Evolutionary conservation across 2,797 vertebrate species (phyloP).

Genomic region (Phrynocephalus guinanensis): DNA sequence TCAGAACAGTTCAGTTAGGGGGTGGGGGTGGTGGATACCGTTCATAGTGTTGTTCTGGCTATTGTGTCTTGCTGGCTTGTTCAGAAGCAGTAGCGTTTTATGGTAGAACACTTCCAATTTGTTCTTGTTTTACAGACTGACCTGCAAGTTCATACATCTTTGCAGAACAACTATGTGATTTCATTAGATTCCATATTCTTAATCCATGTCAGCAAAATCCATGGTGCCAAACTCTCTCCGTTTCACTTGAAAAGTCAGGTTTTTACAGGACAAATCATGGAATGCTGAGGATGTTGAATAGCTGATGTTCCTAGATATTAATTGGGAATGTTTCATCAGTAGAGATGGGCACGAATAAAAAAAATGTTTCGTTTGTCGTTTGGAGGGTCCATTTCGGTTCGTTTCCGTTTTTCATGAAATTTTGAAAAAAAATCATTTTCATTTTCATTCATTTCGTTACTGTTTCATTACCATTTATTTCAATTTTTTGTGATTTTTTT

Average conservation of each 20-base stretch:
- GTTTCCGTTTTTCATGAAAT: no score
- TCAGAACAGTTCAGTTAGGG: background rate
- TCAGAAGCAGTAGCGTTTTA: background rate
- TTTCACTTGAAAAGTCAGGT: slow-evolving; percentile 7
- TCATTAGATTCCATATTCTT: slow-evolving; percentile 38
- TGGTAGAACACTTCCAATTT: background rate
- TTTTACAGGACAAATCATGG: slow-evolving; percentile 53
- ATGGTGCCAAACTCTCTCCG: slow-evolving; percentile 42
- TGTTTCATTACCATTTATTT: no score
- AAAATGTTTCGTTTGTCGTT: no score
- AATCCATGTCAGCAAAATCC: slow-evolving; percentile 46
- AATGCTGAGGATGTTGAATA: slow-evolving; percentile 48
- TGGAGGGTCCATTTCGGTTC: no score
- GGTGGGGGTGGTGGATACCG: background rate
- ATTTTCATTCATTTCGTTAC: no score
- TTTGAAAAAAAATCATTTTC: no score
- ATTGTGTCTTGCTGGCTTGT: background rate
- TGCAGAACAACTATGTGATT: slow-evolving; percentile 22
- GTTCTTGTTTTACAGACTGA: background rate
- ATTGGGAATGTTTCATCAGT: background rate
- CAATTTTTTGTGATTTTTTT: no score
- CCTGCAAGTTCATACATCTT: background rate
- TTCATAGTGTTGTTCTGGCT: background rate
- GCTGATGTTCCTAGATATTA: slow-evolving; percentile 33
- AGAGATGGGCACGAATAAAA: no score